These are phyloP conservation scores for Diacarnus erythraeanus DNA, from an alignment of 37 sponge, comb jelly and placozoan genomes.

Conservation along the genomic window DNA sequence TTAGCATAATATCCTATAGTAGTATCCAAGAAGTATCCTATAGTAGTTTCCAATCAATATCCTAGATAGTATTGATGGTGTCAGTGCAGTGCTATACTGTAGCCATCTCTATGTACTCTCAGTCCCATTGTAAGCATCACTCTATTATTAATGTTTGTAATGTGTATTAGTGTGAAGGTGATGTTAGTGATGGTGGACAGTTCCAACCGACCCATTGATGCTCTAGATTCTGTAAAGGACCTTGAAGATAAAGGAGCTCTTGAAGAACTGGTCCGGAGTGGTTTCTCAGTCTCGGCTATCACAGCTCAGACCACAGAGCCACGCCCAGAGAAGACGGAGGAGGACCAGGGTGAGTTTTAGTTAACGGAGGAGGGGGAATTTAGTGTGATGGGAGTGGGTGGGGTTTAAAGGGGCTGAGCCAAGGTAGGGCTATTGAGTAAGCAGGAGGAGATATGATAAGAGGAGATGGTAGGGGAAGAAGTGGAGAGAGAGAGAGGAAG, in stretches of 20 bases:
- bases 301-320: not conserved
- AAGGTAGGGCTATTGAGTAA: not conserved
- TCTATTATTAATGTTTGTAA: no score
- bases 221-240: not conserved
- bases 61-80: no score
- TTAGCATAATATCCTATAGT: no score
- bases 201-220: not conserved
- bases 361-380: not conserved
- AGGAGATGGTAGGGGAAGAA: not conserved
- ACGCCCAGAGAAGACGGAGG: not conserved
- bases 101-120: no score
- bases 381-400: no score
- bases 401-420: no score
- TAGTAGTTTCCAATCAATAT: no score
- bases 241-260: not conserved
- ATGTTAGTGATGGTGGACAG: not conserved
- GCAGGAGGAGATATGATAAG: not conserved
- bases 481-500: not conserved
- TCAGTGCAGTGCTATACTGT: no score
- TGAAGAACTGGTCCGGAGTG: not conserved
- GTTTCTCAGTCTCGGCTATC: not conserved
- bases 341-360: not conserved
- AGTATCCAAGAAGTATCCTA: no score
- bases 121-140: no score
- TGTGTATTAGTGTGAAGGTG: constrained; percentile 8